A percentile compares a stretch with the other conserved stretches of the same genome.
These are phyloP conservation scores for Dasysyrphus tricinctus DNA, from an alignment of 2,888 invertebrate species.

Conservation along the genomic window DNA sequence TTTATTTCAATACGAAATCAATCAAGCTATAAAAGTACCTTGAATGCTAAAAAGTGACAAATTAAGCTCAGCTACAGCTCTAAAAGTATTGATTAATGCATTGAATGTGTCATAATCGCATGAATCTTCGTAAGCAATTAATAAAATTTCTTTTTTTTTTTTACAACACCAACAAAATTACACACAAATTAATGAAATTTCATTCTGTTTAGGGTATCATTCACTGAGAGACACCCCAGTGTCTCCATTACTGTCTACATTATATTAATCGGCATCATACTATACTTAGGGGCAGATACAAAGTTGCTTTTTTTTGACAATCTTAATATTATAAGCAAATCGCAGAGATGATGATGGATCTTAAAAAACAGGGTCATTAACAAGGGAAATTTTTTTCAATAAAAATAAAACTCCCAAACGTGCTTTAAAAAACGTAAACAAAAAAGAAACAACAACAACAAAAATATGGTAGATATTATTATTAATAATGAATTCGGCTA, in stretches of 20 bases:
- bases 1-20: constrained; percentile 14
- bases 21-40: constrained; percentile 28
- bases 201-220: constrained; percentile 38
- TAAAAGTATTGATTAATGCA: constrained; percentile 54
- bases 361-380: constrained; percentile 39
- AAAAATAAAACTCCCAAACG: background rate
- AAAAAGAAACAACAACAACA: background rate
- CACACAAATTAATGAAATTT: constrained; percentile 54
- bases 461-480: constrained; percentile 36
- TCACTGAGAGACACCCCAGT: constrained; percentile 16
- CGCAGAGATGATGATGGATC: constrained; percentile 48
- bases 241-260: constrained; percentile 50
- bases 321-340: constrained; percentile 39
- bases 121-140: constrained; percentile 60
- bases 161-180: constrained; percentile 18
- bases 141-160: constrained; percentile 57
- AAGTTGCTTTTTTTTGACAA: constrained; percentile 56
- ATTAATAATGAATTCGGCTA: constrained; percentile 72
- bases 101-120: constrained; percentile 48
- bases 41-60: constrained; percentile 56
- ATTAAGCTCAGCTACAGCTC: constrained; percentile 54
- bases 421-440: background rate
- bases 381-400: constrained; percentile 1
- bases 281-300: constrained; percentile 33
- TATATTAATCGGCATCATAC: constrained; percentile 37